Conservation (phyloP, 2,888 invertebrate genomes). For the Mythimna impura region DNA sequence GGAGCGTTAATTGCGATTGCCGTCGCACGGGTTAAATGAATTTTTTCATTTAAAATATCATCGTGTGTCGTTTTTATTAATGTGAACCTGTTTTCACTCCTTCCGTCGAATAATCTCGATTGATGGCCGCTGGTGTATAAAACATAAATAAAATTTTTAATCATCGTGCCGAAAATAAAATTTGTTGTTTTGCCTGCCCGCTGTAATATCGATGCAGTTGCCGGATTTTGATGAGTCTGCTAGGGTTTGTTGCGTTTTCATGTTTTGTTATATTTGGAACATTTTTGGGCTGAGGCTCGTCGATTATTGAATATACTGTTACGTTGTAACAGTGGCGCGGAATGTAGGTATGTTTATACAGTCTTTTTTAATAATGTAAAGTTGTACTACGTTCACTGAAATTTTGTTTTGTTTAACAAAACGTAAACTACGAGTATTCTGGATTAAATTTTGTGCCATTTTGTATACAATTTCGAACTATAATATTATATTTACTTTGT, state of each 20-base stretch:
- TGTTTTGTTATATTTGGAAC: slow-evolving; percentile 26
- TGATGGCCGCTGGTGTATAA: slow-evolving; percentile 72
- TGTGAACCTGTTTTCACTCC: slow-evolving; percentile 71
- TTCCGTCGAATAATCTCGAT: slow-evolving; percentile 74
- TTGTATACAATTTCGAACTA: not conserved
- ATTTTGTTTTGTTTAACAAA: not conserved
- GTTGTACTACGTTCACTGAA: not conserved
- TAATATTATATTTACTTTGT: not conserved
- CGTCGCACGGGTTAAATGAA: slow-evolving; percentile 60
- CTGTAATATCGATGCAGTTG: slow-evolving; percentile 63
- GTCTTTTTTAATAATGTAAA: slow-evolving; percentile 7
- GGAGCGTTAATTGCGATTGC: slow-evolving; percentile 74
- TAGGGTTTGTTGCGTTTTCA: slow-evolving; percentile 41
- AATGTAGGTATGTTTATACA: not conserved
- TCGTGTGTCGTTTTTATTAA: slow-evolving; percentile 76
- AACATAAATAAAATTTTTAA: slow-evolving; percentile 75
- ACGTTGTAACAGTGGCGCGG: not conserved
- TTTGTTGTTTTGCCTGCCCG: slow-evolving; percentile 60
- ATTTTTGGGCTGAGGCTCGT: slow-evolving; percentile 7
- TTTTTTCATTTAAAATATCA: slow-evolving; percentile 76
- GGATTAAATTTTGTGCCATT: not conserved
- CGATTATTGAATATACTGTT: slow-evolving; percentile 20
- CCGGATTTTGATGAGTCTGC: slow-evolving; percentile 59
- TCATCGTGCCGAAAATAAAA: slow-evolving; percentile 69
- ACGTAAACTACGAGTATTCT: not conserved